A percentile compares a stretch with the other conserved stretches of the same genome.
These are phyloP conservation scores for Epizoanthus illoricatus DNA, from an alignment of 92 coral and sea anemone species.

Conservation along the genomic window DNA sequence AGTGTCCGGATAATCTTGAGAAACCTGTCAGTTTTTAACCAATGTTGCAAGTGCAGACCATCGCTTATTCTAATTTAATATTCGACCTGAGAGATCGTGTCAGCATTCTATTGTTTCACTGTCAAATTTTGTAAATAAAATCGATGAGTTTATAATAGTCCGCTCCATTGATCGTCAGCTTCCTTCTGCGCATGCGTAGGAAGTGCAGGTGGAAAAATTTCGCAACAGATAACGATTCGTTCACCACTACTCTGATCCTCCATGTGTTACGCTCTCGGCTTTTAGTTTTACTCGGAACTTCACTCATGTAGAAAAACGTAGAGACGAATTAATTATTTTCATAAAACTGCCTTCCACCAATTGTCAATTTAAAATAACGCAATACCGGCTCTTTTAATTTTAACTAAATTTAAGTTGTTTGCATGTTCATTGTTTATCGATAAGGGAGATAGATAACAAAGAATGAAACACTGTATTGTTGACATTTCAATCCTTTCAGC, in stretches of 20 bases:
- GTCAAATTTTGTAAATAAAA: constrained; percentile 15
- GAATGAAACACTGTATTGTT: too few species aligned
- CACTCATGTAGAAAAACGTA: too few species aligned
- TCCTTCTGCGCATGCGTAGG: constrained; percentile 27
- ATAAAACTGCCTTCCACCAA: too few species aligned
- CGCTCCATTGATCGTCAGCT: not conserved
- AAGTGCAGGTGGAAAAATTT: not conserved
- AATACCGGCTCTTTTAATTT: too few species aligned
- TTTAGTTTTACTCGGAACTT: too few species aligned
- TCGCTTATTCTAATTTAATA: constrained; percentile 24
- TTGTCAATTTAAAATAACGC: too few species aligned
- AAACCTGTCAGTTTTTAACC: not conserved
- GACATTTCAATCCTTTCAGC: too few species aligned
- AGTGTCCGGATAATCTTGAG: not conserved
- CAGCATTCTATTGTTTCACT: constrained; percentile 16
- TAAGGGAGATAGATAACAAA: too few species aligned
- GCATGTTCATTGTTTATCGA: too few species aligned
- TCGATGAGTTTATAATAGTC: not conserved
- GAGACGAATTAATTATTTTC: too few species aligned
- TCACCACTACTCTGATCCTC: not conserved
- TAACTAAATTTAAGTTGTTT: too few species aligned
- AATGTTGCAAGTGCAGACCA: not conserved
- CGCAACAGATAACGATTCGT: not conserved
- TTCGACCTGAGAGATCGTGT: not conserved
- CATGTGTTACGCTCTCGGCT: not conserved